Base-by-base conservation (phyloP, 2,113 vertebrate species). In the Plestiodon gilberti region DNA sequence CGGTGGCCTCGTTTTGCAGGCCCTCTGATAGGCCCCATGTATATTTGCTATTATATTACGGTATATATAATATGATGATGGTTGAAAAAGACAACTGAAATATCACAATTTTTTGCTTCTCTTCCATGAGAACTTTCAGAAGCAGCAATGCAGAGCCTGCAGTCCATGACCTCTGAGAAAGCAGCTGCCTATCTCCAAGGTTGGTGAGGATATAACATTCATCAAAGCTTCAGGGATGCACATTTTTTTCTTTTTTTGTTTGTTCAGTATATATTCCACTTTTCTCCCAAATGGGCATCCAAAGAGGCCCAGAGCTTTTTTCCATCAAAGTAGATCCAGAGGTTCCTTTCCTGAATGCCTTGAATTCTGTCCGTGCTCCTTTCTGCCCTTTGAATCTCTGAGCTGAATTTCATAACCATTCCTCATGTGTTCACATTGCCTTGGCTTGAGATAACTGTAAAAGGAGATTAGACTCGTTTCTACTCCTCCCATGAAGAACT, bases 111-210 rank as follows among this genome's bases (percentile, higher is more conserved):
- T 3, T 9, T 61, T 83, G 14, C 30, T 85, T 84, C 48, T 10
- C 52, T 69, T 20, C 9, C 5, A 96, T 95, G 67, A 71, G 95
- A 94, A 38, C 92, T 62, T 64, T 95, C 94, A 2, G 95, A 11
- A 33, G 71, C 95, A 11, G 87, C 92, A 83, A 80, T 91, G 40
- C 91, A 75, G 43, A 91, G 93, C 62, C 88, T 95, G 77, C 86
- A 62, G 90, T 84, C 11, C 20, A 40, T 88, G 61, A 89, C 89
- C 4, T 55, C 40, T 88, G 89, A 89, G 33, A 88, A 81, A 91
- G 87, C 95, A 0, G 92, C 88, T 90, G 96, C 96, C 33, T 95
- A 96, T 82, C 84, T 97, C 90, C 93, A 93, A 96, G 96, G 96
- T 97, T 81, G 96, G 96, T 95, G 92, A 48, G 61, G 10, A 35